These are phyloP conservation scores for Adelges cooleyi DNA, from an alignment of 1,140 invertebrate genomes.

Conservation along the genomic window DNA sequence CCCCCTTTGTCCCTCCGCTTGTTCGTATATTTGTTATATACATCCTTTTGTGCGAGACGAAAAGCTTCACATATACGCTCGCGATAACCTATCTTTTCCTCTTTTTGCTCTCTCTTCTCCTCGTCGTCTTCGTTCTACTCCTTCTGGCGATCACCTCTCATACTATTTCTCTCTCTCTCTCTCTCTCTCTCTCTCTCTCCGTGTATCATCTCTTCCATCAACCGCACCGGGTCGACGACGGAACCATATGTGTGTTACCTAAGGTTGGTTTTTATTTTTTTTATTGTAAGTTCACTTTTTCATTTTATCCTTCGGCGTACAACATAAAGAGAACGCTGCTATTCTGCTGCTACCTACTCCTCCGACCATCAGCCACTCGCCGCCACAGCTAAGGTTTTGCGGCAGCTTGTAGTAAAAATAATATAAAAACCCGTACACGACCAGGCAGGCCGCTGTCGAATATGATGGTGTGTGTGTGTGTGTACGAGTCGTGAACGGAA, in stretches of 20 bases:
- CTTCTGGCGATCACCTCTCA: background rate
- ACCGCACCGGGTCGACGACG: no score
- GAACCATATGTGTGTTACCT: background rate
- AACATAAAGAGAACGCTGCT: conserved; percentile 18
- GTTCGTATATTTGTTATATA: background rate
- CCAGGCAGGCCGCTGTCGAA: conserved; percentile 8
- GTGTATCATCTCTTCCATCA: no score
- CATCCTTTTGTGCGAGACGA: background rate
- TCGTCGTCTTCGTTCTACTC: background rate
- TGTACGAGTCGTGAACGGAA: conserved; percentile 23
- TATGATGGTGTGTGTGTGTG: no score
- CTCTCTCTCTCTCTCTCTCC: no score
- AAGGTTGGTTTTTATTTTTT: background rate
- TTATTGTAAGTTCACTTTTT: conserved; percentile 24
- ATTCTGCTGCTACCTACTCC: background rate
- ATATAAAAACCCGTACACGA: background rate
- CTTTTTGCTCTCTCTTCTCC: background rate
- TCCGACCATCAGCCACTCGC: background rate
- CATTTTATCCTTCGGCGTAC: conserved; percentile 13
- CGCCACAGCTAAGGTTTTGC: background rate
- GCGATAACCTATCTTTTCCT: conserved; percentile 21
- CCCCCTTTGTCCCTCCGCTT: background rate
- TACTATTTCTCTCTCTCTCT: no score
- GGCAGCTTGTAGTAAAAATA: background rate
- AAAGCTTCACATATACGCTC: conserved; percentile 1